Conservation (phyloP, 2,888 invertebrate genomes). For the Nomada flava region DNA sequence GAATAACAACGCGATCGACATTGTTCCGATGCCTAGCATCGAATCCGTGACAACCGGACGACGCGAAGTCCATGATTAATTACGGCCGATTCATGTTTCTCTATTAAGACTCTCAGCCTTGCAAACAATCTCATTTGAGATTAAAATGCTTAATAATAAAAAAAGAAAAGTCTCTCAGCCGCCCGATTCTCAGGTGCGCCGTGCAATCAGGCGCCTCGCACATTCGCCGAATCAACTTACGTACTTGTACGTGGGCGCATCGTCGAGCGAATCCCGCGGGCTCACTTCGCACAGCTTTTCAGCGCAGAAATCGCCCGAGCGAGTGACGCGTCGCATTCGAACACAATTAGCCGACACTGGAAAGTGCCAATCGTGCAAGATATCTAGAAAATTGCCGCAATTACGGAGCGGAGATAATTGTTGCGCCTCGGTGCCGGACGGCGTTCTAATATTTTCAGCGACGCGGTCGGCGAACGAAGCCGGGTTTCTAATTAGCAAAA, state of each 20-base stretch:
- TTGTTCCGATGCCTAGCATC: not conserved
- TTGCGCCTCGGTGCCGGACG: not conserved
- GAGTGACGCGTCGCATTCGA: not conserved
- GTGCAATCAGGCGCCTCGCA: no score
- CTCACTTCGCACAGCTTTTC: no score
- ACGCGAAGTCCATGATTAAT: not conserved
- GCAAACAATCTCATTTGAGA: no score
- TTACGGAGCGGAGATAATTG: not conserved
- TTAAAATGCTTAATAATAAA: no score
- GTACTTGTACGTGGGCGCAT: no score
- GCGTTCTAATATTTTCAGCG: not conserved
- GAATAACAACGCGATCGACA: constrained; percentile 26
- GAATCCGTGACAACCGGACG: not conserved
- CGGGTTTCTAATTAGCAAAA: not conserved
- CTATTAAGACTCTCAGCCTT: no score
- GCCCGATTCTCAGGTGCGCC: no score
- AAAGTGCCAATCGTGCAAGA: not conserved
- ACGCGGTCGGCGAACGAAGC: not conserved
- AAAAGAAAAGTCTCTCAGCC: no score
- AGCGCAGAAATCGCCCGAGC: no score
- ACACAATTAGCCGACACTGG: not conserved
- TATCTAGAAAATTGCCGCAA: not conserved
- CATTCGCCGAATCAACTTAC: not conserved
- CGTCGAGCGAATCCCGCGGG: not conserved
- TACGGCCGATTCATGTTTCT: no score